phyloP scores from a whole-genome alignment of 2,113 vertebrate species.

The Grammomys surdaster region DNA sequence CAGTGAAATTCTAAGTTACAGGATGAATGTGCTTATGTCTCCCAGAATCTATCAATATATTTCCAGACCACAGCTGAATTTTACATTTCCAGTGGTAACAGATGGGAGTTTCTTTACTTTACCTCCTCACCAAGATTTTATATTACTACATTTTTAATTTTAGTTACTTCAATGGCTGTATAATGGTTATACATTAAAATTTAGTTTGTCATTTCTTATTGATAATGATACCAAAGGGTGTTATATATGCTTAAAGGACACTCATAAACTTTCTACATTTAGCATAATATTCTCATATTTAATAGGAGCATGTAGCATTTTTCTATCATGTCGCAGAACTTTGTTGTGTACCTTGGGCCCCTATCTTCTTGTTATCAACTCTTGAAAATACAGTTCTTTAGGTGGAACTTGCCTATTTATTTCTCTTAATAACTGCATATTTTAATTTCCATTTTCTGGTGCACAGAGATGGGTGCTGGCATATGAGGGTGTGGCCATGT shows the following conservation, averaged over 20 bases:
- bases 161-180: not conserved
- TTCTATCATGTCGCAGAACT: not conserved
- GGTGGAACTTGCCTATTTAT: not conserved
- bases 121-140: not conserved
- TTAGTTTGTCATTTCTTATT: not conserved
- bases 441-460: not conserved
- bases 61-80: not conserved
- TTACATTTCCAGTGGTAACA: not conserved
- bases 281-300: not conserved
- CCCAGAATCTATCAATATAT: not conserved
- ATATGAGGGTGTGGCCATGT: too few relatives aligned
- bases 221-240: not conserved
- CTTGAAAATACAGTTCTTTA: conserved; percentile 1
- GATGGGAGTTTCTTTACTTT: not conserved
- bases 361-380: not conserved
- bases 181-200: not conserved
- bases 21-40: not conserved
- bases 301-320: not conserved
- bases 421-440: not conserved
- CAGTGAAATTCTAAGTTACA: too few relatives aligned
- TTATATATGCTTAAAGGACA: not conserved
- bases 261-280: not conserved
- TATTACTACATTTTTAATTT: not conserved
- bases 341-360: not conserved
- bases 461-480: not conserved